phyloP scores from a whole-genome alignment of 2,113 vertebrate genomes.

The Talpa occidentalis region DNA sequence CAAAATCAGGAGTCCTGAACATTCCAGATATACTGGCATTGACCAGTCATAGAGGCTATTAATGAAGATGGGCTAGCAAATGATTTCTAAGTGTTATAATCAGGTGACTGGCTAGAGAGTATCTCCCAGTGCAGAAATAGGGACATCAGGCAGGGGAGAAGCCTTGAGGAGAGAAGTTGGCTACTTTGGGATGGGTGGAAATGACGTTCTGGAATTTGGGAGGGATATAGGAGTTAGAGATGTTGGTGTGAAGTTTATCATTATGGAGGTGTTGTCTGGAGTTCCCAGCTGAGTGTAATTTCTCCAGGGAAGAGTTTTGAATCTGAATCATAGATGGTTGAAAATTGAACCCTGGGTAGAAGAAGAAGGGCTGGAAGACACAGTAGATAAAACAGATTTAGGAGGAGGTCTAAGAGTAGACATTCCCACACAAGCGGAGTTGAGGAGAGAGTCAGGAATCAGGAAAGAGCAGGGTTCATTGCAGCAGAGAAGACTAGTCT shows the following conservation, averaged over 20 bases:
- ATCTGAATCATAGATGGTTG: not conserved
- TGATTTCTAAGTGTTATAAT: not conserved
- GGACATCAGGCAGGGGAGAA: not conserved
- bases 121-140: not conserved
- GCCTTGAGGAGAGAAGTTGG: not conserved
- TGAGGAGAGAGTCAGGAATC: not conserved
- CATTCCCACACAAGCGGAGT: not conserved
- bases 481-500: not conserved
- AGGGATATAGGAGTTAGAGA: slow-evolving; percentile 67
- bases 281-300: not conserved
- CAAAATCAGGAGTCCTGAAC: not conserved
- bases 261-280: not conserved
- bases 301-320: not conserved
- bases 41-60: not conserved
- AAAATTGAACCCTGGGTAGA: not conserved
- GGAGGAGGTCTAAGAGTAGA: not conserved
- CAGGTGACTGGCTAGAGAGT: not conserved
- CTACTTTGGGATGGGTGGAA: not conserved
- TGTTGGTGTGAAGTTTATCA: not conserved
- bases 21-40: not conserved
- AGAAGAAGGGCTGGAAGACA: not conserved
- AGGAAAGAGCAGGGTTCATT: not conserved
- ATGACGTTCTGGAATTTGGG: slow-evolving; percentile 55
- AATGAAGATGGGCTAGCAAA: not conserved
- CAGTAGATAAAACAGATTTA: not conserved